These are phyloP conservation scores for Eupsittula cactorum DNA, from an alignment of 2,113 vertebrate species.

Conservation along the genomic window DNA sequence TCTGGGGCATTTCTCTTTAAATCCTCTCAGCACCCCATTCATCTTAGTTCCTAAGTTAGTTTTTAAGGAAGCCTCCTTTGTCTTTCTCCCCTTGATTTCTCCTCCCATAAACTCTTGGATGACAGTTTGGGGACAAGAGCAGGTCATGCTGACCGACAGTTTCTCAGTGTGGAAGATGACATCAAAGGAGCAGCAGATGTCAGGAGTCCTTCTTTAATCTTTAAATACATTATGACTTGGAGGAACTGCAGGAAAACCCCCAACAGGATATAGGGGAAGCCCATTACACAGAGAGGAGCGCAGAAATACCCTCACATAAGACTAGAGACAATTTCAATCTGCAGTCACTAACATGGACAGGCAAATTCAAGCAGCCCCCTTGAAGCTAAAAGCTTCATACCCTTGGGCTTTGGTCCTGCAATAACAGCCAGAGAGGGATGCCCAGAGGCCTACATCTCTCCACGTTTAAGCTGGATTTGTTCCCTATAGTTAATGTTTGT, in stretches of 20 bases:
- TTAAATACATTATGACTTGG: background rate
- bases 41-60: background rate
- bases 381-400: background rate
- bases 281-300: background rate
- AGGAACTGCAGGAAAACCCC: background rate
- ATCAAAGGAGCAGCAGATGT: background rate
- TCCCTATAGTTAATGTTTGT: background rate
- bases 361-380: background rate
- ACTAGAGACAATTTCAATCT: background rate
- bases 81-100: background rate
- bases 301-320: background rate
- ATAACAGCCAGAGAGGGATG: background rate
- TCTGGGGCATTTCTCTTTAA: background rate
- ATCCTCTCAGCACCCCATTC: background rate
- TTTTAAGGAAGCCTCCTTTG: background rate
- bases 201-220: background rate
- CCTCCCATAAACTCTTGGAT: background rate
- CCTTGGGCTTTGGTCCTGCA: background rate
- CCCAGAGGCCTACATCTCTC: background rate
- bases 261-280: background rate
- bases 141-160: fast-evolving
- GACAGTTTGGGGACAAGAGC: background rate
- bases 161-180: background rate
- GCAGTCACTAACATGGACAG: background rate
- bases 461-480: background rate